Evolutionary conservation across 2,888 invertebrate species (phyloP), one percentile per base, ranked within the genome.

Genomic region (Oithona nana): DNA sequence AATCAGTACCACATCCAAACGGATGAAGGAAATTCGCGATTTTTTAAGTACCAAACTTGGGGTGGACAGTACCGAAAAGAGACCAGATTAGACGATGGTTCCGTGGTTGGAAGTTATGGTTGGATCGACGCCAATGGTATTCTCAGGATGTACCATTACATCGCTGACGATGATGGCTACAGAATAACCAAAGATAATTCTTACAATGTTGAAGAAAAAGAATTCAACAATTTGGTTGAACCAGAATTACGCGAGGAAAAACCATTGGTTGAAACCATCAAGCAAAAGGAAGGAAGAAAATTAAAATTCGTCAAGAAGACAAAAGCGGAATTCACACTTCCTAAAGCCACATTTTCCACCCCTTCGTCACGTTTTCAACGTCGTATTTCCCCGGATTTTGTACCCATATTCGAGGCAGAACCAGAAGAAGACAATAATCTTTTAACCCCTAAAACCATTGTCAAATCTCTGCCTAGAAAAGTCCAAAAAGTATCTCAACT

Each of bases 1-100:
- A 39, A 16, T 16, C 88, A 89, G 74, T 89, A 88, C 75, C 89
- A 90, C 76, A 87, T 89, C 68, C 89, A 89, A 75, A 89, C 88
- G 13, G 89, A 90, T 70, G 88, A 88, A 72, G 88, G 88, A n/a
- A 85, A 86, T 26, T 88, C 88, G 71, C 78, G 89, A 61, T 88
- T 84, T 76, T 89, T 89, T 63, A 65, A 86, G 66, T 89, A 85
- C 73, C 88, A 89, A 74, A 89, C 89, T 0, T 80, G 83, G 69
- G 88, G 84, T 71, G 89, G 88, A 1, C 89, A 89, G 73, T 88
- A 85, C 72, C 79, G 89, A 59, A 88, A 88, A 73, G 89, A 89
- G 72, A 84, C 87, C 71, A 78, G 89, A 58, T 77, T 89, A 8
- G 83, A 84, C 72, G 71, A 70, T 64, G 70, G 70, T 6, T 64